Percentiles rank a stretch among this genome's conserved stretches.
phyloP scores from a whole-genome alignment of 2,113 vertebrate species.

The Callorhinus ursinus region DNA sequence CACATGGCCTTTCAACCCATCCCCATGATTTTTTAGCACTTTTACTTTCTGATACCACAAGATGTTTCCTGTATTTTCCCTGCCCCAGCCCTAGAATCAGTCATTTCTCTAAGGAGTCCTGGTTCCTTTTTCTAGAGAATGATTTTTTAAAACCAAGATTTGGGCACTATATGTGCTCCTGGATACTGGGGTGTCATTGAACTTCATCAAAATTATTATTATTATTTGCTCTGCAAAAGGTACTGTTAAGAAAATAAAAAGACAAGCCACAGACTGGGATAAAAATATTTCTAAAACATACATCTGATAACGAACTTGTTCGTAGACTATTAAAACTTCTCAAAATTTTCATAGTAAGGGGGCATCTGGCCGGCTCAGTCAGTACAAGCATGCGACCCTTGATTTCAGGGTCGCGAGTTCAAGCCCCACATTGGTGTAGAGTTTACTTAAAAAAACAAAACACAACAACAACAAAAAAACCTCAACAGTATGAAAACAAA shows the following conservation, averaged over 20 bases:
- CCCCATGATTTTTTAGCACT: neutral
- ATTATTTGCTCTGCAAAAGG: slow-evolving; percentile 26
- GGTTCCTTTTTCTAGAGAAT: slow-evolving; percentile 18
- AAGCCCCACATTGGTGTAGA: neutral
- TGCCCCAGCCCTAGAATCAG: neutral
- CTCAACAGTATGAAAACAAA: slow-evolving; percentile 39
- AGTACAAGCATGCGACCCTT: neutral
- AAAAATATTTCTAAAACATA: slow-evolving; percentile 41
- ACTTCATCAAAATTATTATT: slow-evolving; percentile 30
- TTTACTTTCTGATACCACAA: slow-evolving; percentile 13
- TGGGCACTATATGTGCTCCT: neutral
- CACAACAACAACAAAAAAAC: neutral
- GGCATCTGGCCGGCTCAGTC: neutral
- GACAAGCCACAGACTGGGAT: neutral
- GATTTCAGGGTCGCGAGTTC: neutral
- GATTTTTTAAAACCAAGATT: slow-evolving; percentile 27
- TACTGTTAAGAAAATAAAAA: slow-evolving; percentile 39
- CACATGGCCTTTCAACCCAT: neutral
- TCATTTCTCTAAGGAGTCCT: neutral
- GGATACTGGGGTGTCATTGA: neutral
- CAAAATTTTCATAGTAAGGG: slow-evolving; percentile 5
- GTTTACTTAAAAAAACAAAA: neutral
- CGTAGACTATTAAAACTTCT: neutral
- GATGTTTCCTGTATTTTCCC: neutral
- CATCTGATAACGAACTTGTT: neutral